phyloP scores from a whole-genome alignment of 2,797 vertebrate genomes.

The Melanogrammus aeglefinus region DNA sequence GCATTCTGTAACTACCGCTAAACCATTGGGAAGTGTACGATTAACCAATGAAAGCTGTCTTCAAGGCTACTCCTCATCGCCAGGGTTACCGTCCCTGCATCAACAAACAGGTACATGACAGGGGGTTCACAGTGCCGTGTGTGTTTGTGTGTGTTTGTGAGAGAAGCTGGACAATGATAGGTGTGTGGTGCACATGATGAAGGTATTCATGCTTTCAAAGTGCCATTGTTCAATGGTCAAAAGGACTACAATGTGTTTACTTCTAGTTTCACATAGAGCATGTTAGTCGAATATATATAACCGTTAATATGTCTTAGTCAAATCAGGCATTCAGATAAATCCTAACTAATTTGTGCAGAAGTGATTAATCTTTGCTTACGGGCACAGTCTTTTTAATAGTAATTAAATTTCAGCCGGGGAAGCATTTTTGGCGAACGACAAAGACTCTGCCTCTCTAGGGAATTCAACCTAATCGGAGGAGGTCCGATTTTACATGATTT shows the following conservation, averaged over 20 bases:
- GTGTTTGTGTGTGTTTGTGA: constrained; percentile 8
- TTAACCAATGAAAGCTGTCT: constrained; percentile 67
- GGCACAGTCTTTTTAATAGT: background rate
- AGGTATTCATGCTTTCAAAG: background rate
- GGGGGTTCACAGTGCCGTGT: background rate
- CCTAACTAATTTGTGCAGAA: background rate
- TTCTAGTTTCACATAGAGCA: background rate
- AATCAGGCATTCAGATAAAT: background rate
- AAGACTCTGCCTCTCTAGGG: background rate
- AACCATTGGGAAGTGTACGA: background rate
- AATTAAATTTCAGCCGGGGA: too few relatives aligned
- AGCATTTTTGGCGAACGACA: background rate
- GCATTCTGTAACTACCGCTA: constrained; percentile 13
- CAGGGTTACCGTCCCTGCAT: constrained; percentile 31
- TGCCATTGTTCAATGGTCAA: background rate
- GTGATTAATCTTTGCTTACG: background rate
- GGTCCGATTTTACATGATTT: background rate
- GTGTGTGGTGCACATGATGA: background rate
- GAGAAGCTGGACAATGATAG: background rate
- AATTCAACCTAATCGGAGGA: background rate
- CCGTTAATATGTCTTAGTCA: background rate
- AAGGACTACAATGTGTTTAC: background rate
- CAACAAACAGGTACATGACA: constrained; percentile 53
- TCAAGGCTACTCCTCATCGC: constrained; percentile 47
- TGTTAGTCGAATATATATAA: background rate